Percentiles rank a stretch among this genome's conserved stretches.
These are phyloP conservation scores for Syngnathus acus DNA, from an alignment of 2,797 vertebrate genomes.

Conservation along the genomic window DNA sequence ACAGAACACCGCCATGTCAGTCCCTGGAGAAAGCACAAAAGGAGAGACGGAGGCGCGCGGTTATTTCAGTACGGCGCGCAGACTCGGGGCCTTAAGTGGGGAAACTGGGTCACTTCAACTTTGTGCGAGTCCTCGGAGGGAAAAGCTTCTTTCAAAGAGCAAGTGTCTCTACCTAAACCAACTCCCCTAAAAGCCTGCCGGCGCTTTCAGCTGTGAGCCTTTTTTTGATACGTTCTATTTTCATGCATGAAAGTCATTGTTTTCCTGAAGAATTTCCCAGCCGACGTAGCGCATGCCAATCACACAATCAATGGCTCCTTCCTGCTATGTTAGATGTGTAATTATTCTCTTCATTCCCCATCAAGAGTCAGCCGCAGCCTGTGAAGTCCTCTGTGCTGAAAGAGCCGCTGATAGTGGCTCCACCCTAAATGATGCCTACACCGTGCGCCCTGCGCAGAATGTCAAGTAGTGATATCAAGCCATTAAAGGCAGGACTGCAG, in stretches of 20 bases:
- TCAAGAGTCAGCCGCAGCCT: slow-evolving; percentile 65
- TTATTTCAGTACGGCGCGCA: slow-evolving; percentile 66
- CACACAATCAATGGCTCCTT: slow-evolving; percentile 68
- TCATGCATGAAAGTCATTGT: slow-evolving; percentile 69
- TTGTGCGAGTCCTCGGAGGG: slow-evolving; percentile 70
- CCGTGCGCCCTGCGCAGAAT: slow-evolving; percentile 66
- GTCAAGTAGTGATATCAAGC: slow-evolving; percentile 75
- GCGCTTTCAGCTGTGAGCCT: slow-evolving; percentile 62
- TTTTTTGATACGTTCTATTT: slow-evolving; percentile 49
- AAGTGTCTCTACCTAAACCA: slow-evolving; percentile 70
- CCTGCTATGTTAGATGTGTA: slow-evolving; percentile 66
- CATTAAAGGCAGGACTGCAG: slow-evolving; percentile 75
- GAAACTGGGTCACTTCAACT: slow-evolving; percentile 76
- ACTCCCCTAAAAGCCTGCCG: slow-evolving; percentile 67
- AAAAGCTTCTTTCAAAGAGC: slow-evolving; percentile 73
- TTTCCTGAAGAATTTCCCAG: slow-evolving; percentile 69
- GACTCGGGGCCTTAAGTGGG: slow-evolving; percentile 71
- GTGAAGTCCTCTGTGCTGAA: slow-evolving; percentile 69
- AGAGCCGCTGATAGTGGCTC: slow-evolving; percentile 69
- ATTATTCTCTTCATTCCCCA: slow-evolving; percentile 71
- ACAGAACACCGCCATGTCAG: slow-evolving; percentile 99
- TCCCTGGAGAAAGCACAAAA: slow-evolving; percentile 73
- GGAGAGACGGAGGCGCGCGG: slow-evolving; percentile 57
- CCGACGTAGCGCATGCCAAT: slow-evolving; percentile 67
- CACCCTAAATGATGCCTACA: slow-evolving; percentile 73